Evolutionary conservation across 92 coral and sea anemone genomes (phyloP), one percentile per base, ranked within the genome.

Genomic region (Galaxea fascicularis): DNA sequence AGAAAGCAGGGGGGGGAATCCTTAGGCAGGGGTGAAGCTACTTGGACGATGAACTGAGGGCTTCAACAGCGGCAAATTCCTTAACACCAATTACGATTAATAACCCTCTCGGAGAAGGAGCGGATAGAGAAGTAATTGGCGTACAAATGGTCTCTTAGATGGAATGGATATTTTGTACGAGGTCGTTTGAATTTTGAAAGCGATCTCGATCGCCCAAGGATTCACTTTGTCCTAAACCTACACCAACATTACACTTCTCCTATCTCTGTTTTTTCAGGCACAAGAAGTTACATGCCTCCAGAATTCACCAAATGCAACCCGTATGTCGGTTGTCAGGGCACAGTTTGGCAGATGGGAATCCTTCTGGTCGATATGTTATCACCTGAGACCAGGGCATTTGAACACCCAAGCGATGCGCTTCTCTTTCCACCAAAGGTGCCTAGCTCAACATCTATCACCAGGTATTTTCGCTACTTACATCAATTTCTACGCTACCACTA

Each of bases 331-430:
- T 67, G 67, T 16, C 66, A 68, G 68, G 85, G 49, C 15, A 67
- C 85, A 17, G 85, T 80, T 8, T 80, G 85, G 77, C 77, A 68
- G 41, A 68, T 80, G 75, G 85, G 85, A 68, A 67, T 68, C 31
- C 85, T 80, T 9, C 35, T 80, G 67, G 85, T 80, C 21, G 85
- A 80, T 44, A 80, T 80, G 77, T 25, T 80, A 45, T 80, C 85
- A 10, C 77, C 76, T 1, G 24, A 16, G 4, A 6, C 27, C 13
- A 15, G 59, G 0, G 76, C 85, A 8, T 80, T 52, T 71, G 53
- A 80, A 41, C 26, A 80, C 9, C 76, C 66, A 5, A 21, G n/a
- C 1, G 24, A 80, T 49, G 52, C 53, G 5, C 65, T 80, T 10
- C 4, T 22, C 47, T 67, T 47, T 56, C 75, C 65, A 22, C 77